phyloP scores from a whole-genome alignment of 2,797 vertebrate species.

The Acipenser ruthenus region DNA sequence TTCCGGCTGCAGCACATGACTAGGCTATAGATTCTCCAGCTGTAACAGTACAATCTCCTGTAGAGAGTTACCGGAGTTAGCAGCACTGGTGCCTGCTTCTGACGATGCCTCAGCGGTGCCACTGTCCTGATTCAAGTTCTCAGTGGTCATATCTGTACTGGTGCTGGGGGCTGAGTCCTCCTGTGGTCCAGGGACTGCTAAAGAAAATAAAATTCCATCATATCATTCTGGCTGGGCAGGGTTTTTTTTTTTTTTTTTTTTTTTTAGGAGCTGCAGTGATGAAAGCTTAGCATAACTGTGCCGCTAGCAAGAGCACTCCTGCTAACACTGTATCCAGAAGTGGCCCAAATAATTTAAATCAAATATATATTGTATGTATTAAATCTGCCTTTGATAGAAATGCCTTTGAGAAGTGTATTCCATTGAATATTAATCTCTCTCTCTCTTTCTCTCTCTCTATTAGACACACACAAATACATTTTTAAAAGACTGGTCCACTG shows the following conservation, averaged over 20 bases:
- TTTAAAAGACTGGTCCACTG: too few species aligned
- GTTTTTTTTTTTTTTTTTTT: too few species aligned
- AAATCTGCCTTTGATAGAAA: too few species aligned
- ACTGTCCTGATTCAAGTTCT: slow-evolving; percentile 24
- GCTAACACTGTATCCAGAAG: not conserved
- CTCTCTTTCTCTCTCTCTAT: too few species aligned
- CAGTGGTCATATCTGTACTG: slow-evolving; percentile 19
- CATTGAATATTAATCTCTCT: too few species aligned
- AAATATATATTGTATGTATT: too few species aligned
- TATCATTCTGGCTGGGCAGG: too few species aligned
- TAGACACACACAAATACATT: too few species aligned
- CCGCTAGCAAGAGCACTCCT: not conserved
- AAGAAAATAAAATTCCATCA: slow-evolving; percentile 4
- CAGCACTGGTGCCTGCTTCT: slow-evolving; percentile 31
- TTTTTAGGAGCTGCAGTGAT: too few species aligned
- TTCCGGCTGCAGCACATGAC: not conserved
- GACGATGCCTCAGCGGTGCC: slow-evolving; percentile 29
- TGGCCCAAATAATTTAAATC: too few species aligned
- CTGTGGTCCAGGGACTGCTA: slow-evolving; percentile 26
- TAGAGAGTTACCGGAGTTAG: slow-evolving; percentile 37
- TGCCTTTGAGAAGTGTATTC: too few species aligned
- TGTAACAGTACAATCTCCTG: not conserved
- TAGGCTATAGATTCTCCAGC: not conserved
- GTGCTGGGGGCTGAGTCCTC: slow-evolving; percentile 44
- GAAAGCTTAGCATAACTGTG: too few species aligned